Base-by-base conservation (phyloP, 2,888 invertebrate genomes). In the Pristionchus fissidentatus region DNA sequence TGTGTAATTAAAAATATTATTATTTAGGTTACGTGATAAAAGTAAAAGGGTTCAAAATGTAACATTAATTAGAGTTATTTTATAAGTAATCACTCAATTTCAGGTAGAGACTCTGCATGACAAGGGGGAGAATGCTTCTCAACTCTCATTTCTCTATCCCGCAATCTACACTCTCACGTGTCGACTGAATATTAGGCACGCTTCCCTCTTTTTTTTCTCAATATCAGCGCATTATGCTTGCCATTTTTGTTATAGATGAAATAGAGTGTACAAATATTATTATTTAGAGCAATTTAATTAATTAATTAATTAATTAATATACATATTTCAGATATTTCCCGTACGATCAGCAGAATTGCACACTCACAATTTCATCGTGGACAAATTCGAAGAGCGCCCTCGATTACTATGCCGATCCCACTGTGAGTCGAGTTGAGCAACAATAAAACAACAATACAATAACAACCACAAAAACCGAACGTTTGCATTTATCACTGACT, bases 291-390 rank as follows among this genome's bases (percentile, higher is more conserved):
- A 22, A 29, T 10, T 62, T n/a, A 29, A 15, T 19, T 15, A 26
- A 62, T 26, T n/a, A 19, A 29, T 7, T 60, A 60, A 26, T 41
- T 78, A 55, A 73, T 79, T 26, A 41, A 83, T 15, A 84, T 82
- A n/a, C n/a, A n/a, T n/a, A n/a, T 70, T 87, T 84, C 57, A 87
- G 91, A 78, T 91, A 90, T 84, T 91, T 91, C 75, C 91, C 91
- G 0, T 91, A 91, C 80, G 91, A 91, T 83, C 89, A 91, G 38
- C 91, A 91, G 84, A 91, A 91, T 75, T 91, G 91, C 82, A 92
- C 91, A 10, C 79, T 91, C 78, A 91, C 91, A 5, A 91, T 91
- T 35, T 88, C 90, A 10, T 90, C 90, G 79, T 91, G 91, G 91
- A 91, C 91, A 5, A 91, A 90, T 57, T 87, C 87, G 15, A 91